These are phyloP conservation scores for Teleiodes luculella DNA, from an alignment of 2,888 invertebrate species.

Conservation along the genomic window DNA sequence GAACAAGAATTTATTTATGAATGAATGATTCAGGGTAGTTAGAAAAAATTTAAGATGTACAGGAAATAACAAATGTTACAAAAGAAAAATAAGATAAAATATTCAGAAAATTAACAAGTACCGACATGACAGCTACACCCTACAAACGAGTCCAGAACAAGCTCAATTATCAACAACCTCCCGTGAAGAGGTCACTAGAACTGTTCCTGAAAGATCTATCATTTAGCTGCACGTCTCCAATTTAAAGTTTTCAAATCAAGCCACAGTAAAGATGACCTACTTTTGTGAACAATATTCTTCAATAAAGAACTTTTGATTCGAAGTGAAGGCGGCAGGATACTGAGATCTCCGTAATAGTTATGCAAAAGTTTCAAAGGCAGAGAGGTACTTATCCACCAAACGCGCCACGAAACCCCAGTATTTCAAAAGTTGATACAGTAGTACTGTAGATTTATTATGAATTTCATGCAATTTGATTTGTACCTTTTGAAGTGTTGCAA, in stretches of 20 bases:
- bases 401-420: too few species aligned
- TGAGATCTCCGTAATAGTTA: constrained; percentile 1
- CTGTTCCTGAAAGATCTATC: constrained; percentile 12
- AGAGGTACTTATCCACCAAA: background rate
- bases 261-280: constrained; percentile 12
- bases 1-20: too few species aligned
- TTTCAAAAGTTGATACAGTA: too few species aligned
- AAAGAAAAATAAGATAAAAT: too few species aligned
- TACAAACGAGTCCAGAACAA: too few species aligned
- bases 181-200: constrained; percentile 9
- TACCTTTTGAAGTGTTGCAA: too few species aligned
- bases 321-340: constrained; percentile 9
- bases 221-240: constrained; percentile 12
- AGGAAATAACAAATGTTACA: too few species aligned
- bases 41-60: too few species aligned
- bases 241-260: constrained; percentile 20
- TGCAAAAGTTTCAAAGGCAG: constrained; percentile 10
- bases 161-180: constrained; percentile 31
- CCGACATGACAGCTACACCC: too few species aligned
- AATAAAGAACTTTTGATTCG: constrained; percentile 13
- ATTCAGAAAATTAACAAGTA: too few species aligned
- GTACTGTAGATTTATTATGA: background rate
- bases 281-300: constrained; percentile 11
- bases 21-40: too few species aligned
- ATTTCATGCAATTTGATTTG: constrained; percentile 2